These are phyloP conservation scores for Scotopteryx bipunctaria DNA, from an alignment of 2,888 invertebrate genomes.

Conservation along the genomic window DNA sequence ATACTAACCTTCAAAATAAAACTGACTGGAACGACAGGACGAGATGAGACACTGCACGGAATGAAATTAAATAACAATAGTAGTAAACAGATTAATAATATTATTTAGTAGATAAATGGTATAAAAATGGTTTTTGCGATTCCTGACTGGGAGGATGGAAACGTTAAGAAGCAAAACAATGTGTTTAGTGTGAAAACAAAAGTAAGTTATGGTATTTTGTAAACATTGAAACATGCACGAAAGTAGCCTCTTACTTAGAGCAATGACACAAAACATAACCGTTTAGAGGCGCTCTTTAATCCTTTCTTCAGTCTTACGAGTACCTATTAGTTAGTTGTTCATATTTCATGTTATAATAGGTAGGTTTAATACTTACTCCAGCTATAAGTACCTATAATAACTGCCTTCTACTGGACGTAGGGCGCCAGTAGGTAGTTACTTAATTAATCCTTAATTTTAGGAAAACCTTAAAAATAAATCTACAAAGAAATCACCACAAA, in stretches of 20 bases:
- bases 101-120: not conserved
- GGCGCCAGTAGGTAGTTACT: too few relatives aligned
- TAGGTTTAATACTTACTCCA: too few relatives aligned
- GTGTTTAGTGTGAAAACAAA: constrained; percentile 25
- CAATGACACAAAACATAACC: too few relatives aligned
- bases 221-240: not conserved
- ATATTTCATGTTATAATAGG: too few relatives aligned
- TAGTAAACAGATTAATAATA: constrained; percentile 1
- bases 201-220: constrained; percentile 21
- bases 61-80: not conserved
- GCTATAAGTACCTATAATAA: too few relatives aligned
- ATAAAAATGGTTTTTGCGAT: constrained; percentile 42
- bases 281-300: too few relatives aligned
- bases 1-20: not conserved
- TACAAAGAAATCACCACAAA: constrained; percentile 5
- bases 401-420: too few relatives aligned
- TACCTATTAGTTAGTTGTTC: too few relatives aligned
- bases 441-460: constrained; percentile 4
- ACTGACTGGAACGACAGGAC: too few relatives aligned
- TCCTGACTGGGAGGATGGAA: constrained; percentile 48
- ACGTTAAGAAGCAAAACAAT: constrained; percentile 33
- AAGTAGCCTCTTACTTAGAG: too few relatives aligned
- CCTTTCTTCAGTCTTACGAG: too few relatives aligned
- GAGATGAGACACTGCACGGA: too few relatives aligned
- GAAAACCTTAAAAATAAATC: constrained; percentile 4